phyloP scores from a whole-genome alignment of 2,888 invertebrate genomes.

The Scelioninae gen. 2 region DNA sequence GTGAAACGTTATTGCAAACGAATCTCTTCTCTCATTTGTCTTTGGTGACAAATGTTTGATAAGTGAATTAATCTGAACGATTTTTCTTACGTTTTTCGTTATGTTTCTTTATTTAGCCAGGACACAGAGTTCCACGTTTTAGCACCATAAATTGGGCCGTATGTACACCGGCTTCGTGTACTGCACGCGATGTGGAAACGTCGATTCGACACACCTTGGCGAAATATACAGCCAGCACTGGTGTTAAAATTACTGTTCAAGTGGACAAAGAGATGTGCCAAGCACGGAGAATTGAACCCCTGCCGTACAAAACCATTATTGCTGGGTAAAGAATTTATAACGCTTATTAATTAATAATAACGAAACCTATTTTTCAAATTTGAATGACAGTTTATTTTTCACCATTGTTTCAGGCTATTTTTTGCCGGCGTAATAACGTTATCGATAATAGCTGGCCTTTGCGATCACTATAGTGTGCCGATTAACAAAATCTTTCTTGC shows the following conservation, averaged over 20 bases:
- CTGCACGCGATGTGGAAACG: slow-evolving; percentile 78
- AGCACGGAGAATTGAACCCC: slow-evolving; percentile 70
- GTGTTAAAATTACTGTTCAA: slow-evolving; percentile 78
- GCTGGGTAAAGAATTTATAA: slow-evolving; percentile 74
- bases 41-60: too few species aligned
- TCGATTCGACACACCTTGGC: slow-evolving; percentile 77
- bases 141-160: slow-evolving; percentile 82
- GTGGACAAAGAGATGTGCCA: slow-evolving; percentile 82
- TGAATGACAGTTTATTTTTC: too few species aligned
- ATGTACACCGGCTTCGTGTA: slow-evolving; percentile 81
- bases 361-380: too few species aligned
- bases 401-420: slow-evolving; percentile 72
- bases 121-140: slow-evolving; percentile 82
- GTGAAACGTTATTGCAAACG: too few species aligned
- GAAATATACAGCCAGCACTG: slow-evolving; percentile 77
- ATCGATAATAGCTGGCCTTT: slow-evolving; percentile 71
- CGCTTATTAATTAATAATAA: too few species aligned
- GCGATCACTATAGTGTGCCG: slow-evolving; percentile 70
- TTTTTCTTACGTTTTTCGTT: too few species aligned
- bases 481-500: slow-evolving; percentile 75
- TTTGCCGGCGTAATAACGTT: slow-evolving; percentile 75
- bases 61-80: too few species aligned
- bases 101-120: slow-evolving; percentile 80
- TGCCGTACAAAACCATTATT: slow-evolving; percentile 76
- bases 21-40: too few species aligned